Percentiles rank a stretch among this genome's conserved stretches.
Evolutionary conservation across 2,113 vertebrate genomes (phyloP).

Genomic region (Lota lota): DNA sequence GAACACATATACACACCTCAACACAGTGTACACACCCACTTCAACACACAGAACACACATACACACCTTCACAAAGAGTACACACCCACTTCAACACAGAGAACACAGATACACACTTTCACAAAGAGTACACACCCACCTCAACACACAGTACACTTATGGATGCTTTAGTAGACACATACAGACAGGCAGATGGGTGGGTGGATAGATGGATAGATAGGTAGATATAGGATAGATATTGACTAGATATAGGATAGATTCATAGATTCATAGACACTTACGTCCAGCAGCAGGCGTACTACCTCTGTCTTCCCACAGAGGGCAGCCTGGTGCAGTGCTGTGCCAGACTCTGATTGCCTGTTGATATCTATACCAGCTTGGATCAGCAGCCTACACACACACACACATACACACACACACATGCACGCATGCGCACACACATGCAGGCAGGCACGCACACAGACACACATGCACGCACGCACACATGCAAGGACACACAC

Average conservation of each 20-base stretch:
- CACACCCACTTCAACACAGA: too few species aligned
- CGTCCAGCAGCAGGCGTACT: conserved; percentile 93
- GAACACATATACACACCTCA: too few species aligned
- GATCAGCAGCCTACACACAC: conserved; percentile 82
- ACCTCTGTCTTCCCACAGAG: conserved; percentile 97
- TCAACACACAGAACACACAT: too few species aligned
- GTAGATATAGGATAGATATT: not conserved
- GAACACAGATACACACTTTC: too few species aligned
- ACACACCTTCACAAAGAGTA: too few species aligned
- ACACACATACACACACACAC: conserved; percentile 12
- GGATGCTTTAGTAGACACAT: not conserved
- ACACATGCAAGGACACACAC: conserved; percentile 6
- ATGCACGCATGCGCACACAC: conserved; percentile 21
- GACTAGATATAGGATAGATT: not conserved
- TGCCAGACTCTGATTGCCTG: conserved; percentile 94
- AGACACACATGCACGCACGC: not conserved
- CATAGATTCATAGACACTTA: conserved; percentile 66
- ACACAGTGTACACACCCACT: too few species aligned
- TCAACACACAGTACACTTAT: not conserved
- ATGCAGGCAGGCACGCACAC: not conserved
- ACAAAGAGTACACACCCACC: too few species aligned
- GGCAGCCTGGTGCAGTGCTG: conserved; percentile 92
- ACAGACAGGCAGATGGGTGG: not conserved
- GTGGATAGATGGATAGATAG: too few species aligned
- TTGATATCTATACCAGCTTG: conserved; percentile 97